Evolutionary conservation across 2,113 vertebrate genomes (phyloP).

Genomic region (Equus przewalskii): DNA sequence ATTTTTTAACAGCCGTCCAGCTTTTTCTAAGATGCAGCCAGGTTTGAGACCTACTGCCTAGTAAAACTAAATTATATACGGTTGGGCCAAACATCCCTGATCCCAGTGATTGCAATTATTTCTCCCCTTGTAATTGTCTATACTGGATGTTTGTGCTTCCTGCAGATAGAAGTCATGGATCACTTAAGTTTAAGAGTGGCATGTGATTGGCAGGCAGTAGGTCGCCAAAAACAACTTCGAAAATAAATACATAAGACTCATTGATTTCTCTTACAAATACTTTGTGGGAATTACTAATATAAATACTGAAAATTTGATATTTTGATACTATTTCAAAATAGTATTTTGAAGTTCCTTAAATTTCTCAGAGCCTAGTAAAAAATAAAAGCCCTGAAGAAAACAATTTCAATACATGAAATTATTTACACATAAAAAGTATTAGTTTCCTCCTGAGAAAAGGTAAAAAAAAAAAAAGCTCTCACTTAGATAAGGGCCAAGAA

Average conservation of each 20-base stretch:
- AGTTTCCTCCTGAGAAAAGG: background rate
- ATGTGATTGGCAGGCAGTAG: background rate
- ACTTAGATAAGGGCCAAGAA: background rate
- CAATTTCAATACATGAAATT: background rate
- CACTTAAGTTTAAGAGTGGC: background rate
- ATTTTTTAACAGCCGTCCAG: background rate
- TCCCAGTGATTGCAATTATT: background rate
- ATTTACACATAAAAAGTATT: background rate
- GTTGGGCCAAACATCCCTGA: background rate
- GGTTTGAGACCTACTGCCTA: background rate
- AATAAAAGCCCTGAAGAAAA: background rate
- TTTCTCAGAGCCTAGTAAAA: background rate
- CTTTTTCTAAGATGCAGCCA: background rate
- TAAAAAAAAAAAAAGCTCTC: background rate
- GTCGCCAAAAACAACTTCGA: background rate
- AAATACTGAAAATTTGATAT: background rate
- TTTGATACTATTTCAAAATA: background rate
- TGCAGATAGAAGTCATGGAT: background rate
- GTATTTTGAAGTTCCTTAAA: background rate
- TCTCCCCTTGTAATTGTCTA: background rate
- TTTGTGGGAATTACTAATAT: background rate
- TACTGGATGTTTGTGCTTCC: background rate
- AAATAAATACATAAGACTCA: slow-evolving; percentile 21
- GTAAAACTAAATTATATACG: background rate
- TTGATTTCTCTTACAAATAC: background rate